Percentiles rank a stretch among this genome's conserved stretches.
phyloP scores from a whole-genome alignment of 2,888 invertebrate genomes.

The Acleris cristana region DNA sequence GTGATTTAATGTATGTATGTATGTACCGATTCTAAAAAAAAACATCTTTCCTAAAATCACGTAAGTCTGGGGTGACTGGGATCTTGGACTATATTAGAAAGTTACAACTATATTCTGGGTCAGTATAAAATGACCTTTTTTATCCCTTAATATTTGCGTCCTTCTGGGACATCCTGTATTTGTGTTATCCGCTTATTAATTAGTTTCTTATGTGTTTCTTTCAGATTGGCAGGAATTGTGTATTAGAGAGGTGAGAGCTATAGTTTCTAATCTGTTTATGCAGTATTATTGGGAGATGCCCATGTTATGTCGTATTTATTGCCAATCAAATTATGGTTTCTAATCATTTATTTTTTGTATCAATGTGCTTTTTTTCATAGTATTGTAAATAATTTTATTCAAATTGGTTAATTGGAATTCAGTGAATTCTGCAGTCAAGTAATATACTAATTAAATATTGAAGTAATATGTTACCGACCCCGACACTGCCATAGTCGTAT shows the following conservation, averaged over 20 bases:
- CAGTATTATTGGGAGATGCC: conserved; percentile 54
- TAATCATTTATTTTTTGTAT: conserved; percentile 54
- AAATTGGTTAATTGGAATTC: conserved; percentile 50
- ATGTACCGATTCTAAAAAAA: no score
- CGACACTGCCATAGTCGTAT: conserved; percentile 25
- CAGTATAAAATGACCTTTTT: no score
- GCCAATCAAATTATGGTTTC: conserved; percentile 45
- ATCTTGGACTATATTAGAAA: no score
- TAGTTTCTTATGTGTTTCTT: neutral
- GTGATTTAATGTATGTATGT: no score
- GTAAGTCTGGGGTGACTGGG: no score
- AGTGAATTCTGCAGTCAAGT: conserved; percentile 45
- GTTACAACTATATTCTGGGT: no score
- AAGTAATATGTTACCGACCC: conserved; percentile 17
- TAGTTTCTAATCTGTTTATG: conserved; percentile 53
- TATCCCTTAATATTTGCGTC: no score
- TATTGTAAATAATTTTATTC: conserved; percentile 42
- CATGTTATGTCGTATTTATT: conserved; percentile 42
- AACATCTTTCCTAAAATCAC: no score
- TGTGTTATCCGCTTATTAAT: no score
- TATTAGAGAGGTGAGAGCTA: conserved; percentile 39
- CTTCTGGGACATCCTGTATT: no score
- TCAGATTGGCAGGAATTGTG: conserved; percentile 20
- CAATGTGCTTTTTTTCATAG: conserved; percentile 54
- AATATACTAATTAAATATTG: conserved; percentile 1